These are phyloP conservation scores for Andinoacara biseriatus DNA, from an alignment of 2,113 vertebrate genomes.

Conservation along the genomic window DNA sequence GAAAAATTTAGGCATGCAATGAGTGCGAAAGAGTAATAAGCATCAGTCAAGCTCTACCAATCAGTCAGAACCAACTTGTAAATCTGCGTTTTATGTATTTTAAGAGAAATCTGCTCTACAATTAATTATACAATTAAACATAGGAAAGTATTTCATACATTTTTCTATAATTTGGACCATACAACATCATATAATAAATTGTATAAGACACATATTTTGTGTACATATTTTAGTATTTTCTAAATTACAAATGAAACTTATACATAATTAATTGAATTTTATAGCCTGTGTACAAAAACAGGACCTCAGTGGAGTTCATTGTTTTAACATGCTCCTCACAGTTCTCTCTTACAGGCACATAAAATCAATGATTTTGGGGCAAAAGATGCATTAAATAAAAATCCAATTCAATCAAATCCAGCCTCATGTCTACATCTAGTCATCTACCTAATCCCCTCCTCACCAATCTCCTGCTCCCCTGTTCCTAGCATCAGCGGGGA, in stretches of 20 bases:
- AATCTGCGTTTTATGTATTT: background rate
- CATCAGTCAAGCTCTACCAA: background rate
- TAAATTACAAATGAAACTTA: background rate
- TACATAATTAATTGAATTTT: slow-evolving; percentile 2
- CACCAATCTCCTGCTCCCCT: slow-evolving; percentile 27
- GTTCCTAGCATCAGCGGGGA: slow-evolving; percentile 70
- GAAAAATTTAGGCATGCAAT: background rate
- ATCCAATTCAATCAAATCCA: slow-evolving; percentile 63
- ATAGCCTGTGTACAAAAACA: background rate
- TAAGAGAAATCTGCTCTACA: background rate
- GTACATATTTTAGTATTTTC: slow-evolving; percentile 13
- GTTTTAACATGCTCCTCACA: slow-evolving; percentile 8
- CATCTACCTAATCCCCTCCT: slow-evolving; percentile 39
- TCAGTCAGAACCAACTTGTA: background rate
- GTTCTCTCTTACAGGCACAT: slow-evolving; percentile 20
- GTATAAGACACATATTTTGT: background rate
- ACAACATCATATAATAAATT: background rate
- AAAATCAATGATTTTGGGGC: slow-evolving; percentile 46
- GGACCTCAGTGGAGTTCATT: background rate
- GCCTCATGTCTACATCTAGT: slow-evolving; percentile 52
- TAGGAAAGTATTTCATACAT: background rate
- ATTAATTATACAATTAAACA: background rate
- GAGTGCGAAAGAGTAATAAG: background rate
- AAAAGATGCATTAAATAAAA: slow-evolving; percentile 28
- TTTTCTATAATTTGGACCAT: background rate